phyloP scores from a whole-genome alignment of 2,113 vertebrate genomes.

The Petrocephalus zakoni region DNA sequence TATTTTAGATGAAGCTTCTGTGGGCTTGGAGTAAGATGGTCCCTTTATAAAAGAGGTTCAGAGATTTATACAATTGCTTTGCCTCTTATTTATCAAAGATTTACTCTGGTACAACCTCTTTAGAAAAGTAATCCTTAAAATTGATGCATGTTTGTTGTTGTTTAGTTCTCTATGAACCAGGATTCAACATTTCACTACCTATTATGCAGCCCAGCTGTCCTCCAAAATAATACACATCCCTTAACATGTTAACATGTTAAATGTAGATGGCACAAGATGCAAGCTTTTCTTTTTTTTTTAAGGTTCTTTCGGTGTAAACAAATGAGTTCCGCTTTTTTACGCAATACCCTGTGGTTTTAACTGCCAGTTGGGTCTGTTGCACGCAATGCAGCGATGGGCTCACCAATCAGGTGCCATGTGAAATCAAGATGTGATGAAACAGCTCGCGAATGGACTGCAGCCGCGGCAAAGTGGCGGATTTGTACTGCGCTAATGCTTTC shows the following conservation, averaged over 20 bases:
- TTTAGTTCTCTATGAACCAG: neutral
- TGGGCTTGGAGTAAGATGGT: neutral
- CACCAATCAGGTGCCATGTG: neutral
- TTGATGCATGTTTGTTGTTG: neutral
- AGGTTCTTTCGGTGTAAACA: conserved; percentile 3
- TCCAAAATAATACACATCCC: neutral
- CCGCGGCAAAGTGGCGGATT: neutral
- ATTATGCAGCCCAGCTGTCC: neutral
- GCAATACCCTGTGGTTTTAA: conserved; percentile 16
- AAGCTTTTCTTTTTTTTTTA: neutral
- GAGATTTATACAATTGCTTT: neutral
- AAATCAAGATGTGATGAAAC: conserved; percentile 18
- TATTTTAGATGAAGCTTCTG: neutral
- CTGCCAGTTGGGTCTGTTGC: conserved; percentile 9
- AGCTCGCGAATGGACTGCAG: neutral
- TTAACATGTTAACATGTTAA: neutral
- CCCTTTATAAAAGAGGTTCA: neutral
- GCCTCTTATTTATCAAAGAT: neutral
- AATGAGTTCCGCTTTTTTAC: conserved; percentile 13
- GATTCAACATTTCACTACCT: neutral
- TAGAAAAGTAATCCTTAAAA: neutral
- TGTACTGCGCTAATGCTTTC: neutral
- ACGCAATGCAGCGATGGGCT: neutral
- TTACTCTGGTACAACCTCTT: neutral
- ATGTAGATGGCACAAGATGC: neutral